phyloP scores from a whole-genome alignment of 2,888 invertebrate genomes.

The Piscicola geometra region DNA sequence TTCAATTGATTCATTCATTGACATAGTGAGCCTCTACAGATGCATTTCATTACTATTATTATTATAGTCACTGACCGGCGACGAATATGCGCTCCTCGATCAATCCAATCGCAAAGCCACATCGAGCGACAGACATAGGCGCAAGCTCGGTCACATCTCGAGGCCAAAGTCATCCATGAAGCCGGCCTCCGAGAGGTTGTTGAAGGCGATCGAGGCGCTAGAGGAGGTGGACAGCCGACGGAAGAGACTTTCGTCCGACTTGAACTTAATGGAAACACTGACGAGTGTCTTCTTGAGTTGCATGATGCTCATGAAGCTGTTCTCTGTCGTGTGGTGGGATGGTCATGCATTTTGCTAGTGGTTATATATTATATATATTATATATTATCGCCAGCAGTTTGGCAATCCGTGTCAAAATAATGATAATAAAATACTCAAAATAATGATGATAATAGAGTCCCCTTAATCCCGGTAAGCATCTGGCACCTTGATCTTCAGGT shows the following conservation, averaged over 20 bases:
- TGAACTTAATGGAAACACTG: slow-evolving; percentile 60
- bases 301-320: slow-evolving; percentile 61
- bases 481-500: slow-evolving; percentile 49
- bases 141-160: slow-evolving; percentile 36
- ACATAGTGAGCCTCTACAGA: too few relatives aligned
- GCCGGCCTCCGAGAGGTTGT: slow-evolving; percentile 1
- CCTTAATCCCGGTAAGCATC: too few relatives aligned
- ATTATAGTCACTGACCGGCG: slow-evolving; percentile 72
- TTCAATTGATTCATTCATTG: too few relatives aligned
- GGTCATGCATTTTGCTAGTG: too few relatives aligned
- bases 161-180: background rate
- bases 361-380: too few relatives aligned
- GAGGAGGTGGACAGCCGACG: slow-evolving; percentile 41
- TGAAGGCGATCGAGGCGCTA: background rate
- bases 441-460: too few relatives aligned
- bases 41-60: too few relatives aligned
- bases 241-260: slow-evolving; percentile 34
- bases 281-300: slow-evolving; percentile 64
- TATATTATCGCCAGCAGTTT: too few relatives aligned
- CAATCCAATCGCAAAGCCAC: slow-evolving; percentile 72
- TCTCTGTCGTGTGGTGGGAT: too few relatives aligned
- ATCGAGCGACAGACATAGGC: slow-evolving; percentile 65
- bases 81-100: slow-evolving; percentile 69
- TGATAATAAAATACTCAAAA: too few relatives aligned
- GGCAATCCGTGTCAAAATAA: too few relatives aligned